These are phyloP conservation scores for Tragelaphus buxtoni DNA, from an alignment of 2,113 vertebrate genomes.

Conservation along the genomic window DNA sequence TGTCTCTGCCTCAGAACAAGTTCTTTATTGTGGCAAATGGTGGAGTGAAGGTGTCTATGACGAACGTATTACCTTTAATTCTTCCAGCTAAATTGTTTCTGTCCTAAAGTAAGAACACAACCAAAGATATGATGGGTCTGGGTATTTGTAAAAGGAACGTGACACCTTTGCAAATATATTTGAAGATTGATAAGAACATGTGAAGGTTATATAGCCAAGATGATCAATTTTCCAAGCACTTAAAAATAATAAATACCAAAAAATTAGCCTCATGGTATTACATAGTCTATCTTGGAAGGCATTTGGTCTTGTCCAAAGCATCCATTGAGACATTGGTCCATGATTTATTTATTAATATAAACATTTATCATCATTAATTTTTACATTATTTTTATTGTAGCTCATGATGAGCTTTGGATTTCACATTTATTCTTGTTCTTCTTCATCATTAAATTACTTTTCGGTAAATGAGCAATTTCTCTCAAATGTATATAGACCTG, in stretches of 20 bases:
- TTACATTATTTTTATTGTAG: background rate
- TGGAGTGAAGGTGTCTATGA: accelerated
- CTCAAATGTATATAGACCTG: background rate
- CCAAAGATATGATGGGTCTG: background rate
- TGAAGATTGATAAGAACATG: background rate
- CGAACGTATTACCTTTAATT: background rate
- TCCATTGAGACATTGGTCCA: background rate
- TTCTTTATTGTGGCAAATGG: background rate
- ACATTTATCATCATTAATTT: background rate
- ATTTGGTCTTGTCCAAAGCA: background rate
- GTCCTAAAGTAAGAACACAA: background rate
- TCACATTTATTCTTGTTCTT: background rate
- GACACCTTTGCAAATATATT: background rate
- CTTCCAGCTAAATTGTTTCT: background rate
- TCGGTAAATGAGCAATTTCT: background rate
- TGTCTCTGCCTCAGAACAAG: background rate
- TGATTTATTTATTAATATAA: background rate
- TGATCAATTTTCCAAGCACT: background rate
- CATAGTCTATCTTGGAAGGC: background rate
- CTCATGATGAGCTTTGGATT: background rate
- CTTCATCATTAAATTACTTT: background rate
- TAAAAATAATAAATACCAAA: background rate
- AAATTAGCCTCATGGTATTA: background rate
- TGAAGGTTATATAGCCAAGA: background rate
- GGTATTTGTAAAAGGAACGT: background rate